Percentiles rank a stretch among this genome's conserved stretches.
Conservation (phyloP, 2,888 invertebrate species). For the Cerastis leucographa region DNA sequence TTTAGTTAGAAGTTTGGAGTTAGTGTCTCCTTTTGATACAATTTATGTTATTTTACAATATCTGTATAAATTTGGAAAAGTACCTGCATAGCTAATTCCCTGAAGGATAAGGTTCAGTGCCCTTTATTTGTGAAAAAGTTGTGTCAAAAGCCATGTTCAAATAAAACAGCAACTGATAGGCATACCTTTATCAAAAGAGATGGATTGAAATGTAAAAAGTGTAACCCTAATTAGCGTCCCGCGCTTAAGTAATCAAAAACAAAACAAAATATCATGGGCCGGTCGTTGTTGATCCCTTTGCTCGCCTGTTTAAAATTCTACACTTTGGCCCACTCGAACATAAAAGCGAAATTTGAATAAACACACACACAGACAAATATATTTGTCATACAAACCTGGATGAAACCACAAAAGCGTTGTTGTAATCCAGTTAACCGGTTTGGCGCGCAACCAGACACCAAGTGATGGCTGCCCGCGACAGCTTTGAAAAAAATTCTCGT, state of each 20-base stretch:
- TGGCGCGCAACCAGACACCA: constrained; percentile 76
- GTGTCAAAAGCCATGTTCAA: constrained; percentile 43
- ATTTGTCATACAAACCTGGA: constrained; percentile 73
- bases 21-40: background rate
- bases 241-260: constrained; percentile 64
- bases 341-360: constrained; percentile 74
- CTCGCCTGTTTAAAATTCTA: constrained; percentile 69
- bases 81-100: background rate
- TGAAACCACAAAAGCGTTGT: constrained; percentile 77
- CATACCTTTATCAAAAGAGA: constrained; percentile 55
- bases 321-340: constrained; percentile 59
- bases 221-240: constrained; percentile 58
- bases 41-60: background rate
- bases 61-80: background rate
- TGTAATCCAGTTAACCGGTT: constrained; percentile 81
- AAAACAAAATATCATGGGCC: constrained; percentile 65
- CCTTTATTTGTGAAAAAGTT: constrained; percentile 10
- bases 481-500: constrained; percentile 61
- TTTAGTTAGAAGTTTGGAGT: background rate
- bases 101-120: background rate
- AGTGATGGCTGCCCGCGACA: constrained; percentile 75
- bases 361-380: constrained; percentile 60
- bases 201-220: constrained; percentile 56
- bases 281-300: constrained; percentile 53
- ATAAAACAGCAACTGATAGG: constrained; percentile 38